Percentiles rank a stretch among this genome's conserved stretches.
phyloP scores from a whole-genome alignment of 1,140 invertebrate genomes.

The Zaprionus ornatus region DNA sequence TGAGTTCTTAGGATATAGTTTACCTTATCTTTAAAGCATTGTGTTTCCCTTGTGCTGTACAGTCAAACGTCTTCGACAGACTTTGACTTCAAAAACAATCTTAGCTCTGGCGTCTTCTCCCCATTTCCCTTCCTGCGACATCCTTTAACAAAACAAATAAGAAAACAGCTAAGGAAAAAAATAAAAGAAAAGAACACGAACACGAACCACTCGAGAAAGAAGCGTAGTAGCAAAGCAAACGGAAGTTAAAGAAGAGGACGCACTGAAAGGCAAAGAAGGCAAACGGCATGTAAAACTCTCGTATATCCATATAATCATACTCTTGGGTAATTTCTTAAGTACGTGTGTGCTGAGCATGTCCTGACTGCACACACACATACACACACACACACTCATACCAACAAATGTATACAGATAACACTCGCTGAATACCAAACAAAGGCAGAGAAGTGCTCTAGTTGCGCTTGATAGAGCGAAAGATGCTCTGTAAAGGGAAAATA shows the following conservation, averaged over 20 bases:
- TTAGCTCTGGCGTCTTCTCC: neutral
- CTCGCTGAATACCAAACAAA: slow-evolving; percentile 11
- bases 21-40: neutral
- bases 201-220: slow-evolving; percentile 21
- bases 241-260: slow-evolving; percentile 36
- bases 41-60: neutral
- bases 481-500: neutral
- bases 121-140: neutral
- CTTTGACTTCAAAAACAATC: neutral
- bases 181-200: slow-evolving; percentile 10
- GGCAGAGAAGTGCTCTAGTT: neutral
- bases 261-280: slow-evolving; percentile 15
- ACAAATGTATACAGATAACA: neutral
- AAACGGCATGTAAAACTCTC: slow-evolving; percentile 20
- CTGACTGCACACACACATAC: slow-evolving; percentile 12
- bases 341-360: slow-evolving; percentile 6
- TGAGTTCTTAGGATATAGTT: neutral
- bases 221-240: slow-evolving; percentile 20
- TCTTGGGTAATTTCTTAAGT: slow-evolving; percentile 26
- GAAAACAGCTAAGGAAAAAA: neutral
- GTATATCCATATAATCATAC: slow-evolving; percentile 13
- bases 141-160: slow-evolving; percentile 16
- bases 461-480: neutral
- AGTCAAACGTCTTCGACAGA: neutral
- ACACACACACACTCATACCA: neutral